phyloP scores from a whole-genome alignment of 2,797 vertebrate species.

The Typhlichthys eigenmanni region DNA sequence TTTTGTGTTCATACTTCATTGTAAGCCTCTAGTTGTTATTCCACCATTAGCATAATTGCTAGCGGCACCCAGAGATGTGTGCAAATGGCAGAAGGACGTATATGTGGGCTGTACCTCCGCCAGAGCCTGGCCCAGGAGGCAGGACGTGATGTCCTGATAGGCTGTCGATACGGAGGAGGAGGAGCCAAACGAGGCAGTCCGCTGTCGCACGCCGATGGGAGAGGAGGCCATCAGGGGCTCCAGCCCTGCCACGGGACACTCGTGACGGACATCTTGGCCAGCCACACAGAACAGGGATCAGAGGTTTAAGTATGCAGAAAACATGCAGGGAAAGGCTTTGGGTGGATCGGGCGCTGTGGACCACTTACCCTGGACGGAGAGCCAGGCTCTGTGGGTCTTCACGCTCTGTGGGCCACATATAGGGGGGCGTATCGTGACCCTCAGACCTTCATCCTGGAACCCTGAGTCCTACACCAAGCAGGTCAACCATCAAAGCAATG shows the following conservation, averaged over 20 bases:
- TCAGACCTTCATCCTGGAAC: conserved; percentile 59
- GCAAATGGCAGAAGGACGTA: neutral
- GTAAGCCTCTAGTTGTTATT: no score
- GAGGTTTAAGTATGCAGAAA: neutral
- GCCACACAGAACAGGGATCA: conserved; percentile 10
- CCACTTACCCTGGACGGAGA: conserved; percentile 77
- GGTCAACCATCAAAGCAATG: neutral
- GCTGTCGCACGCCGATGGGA: conserved; percentile 60
- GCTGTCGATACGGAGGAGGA: conserved; percentile 73
- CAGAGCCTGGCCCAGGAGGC: conserved; percentile 79
- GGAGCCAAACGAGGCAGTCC: conserved; percentile 76
- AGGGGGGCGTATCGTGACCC: conserved; percentile 72
- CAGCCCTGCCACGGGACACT: conserved; percentile 40
- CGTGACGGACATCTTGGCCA: conserved; percentile 64
- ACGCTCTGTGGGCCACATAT: conserved; percentile 73
- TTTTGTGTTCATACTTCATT: no score
- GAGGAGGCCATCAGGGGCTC: conserved; percentile 68
- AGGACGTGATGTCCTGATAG: conserved; percentile 88
- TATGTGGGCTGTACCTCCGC: conserved; percentile 77
- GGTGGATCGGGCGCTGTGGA: neutral
- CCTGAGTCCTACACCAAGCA: conserved; percentile 56
- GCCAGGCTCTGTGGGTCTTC: conserved; percentile 69
- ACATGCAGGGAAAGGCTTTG: no score
- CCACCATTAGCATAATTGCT: no score
- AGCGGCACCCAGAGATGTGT: neutral